These are phyloP conservation scores for Sternotherus odoratus DNA, from an alignment of 2,797 vertebrate species.

Conservation along the genomic window DNA sequence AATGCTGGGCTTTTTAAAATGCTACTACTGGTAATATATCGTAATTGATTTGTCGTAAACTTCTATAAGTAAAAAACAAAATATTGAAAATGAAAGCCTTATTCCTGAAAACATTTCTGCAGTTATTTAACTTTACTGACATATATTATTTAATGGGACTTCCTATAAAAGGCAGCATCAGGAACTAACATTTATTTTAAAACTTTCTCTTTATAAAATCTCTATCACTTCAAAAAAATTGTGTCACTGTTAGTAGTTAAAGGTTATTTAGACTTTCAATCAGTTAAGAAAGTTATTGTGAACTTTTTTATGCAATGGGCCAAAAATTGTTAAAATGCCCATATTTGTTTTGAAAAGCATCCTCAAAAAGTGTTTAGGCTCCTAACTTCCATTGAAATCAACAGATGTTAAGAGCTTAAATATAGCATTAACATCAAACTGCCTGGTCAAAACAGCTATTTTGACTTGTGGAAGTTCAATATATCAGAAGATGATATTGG, in stretches of 20 bases:
- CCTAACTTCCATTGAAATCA: neutral
- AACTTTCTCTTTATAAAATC: neutral
- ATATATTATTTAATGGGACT: neutral
- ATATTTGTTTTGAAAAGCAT: neutral
- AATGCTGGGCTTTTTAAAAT: neutral
- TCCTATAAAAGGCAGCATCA: neutral
- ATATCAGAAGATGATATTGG: neutral
- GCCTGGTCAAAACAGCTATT: neutral
- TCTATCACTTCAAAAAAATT: neutral
- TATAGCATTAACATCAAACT: neutral
- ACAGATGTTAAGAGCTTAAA: neutral
- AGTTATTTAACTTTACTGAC: neutral
- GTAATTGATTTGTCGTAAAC: neutral
- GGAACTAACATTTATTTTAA: neutral
- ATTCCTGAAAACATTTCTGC: neutral
- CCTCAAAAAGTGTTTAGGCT: neutral
- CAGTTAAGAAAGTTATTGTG: neutral
- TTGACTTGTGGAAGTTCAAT: neutral
- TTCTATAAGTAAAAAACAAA: neutral
- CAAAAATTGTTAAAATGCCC: neutral
- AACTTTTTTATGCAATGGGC: neutral
- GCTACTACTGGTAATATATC: neutral
- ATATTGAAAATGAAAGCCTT: fast-evolving
- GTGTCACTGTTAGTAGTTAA: neutral
- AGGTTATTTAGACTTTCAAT: neutral